Evolutionary conservation across 1,140 invertebrate genomes (phyloP).

Genomic region (Choristoneura fumiferana): DNA sequence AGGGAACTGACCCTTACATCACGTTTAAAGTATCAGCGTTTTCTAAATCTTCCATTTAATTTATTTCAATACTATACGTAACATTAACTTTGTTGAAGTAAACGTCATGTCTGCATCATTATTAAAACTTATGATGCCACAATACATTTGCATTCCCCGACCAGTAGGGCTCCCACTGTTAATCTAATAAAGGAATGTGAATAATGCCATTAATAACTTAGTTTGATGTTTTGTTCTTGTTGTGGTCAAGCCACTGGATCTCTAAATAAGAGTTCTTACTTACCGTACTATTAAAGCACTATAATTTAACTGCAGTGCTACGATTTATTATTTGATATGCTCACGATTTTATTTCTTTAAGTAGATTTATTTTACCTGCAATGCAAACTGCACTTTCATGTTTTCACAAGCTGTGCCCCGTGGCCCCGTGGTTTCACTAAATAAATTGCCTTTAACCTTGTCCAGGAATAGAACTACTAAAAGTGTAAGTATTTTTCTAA

Average conservation of each 20-base stretch:
- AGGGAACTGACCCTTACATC: too few relatives aligned
- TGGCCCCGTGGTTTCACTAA: too few relatives aligned
- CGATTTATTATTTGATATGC: slow-evolving; percentile 4
- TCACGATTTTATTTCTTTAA: background rate
- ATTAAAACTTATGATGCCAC: slow-evolving; percentile 18
- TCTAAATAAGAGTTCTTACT: slow-evolving; percentile 14
- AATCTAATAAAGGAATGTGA: slow-evolving; percentile 75
- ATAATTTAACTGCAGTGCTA: background rate
- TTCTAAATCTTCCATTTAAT: too few relatives aligned
- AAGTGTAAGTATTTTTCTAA: too few relatives aligned
- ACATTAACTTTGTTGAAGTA: slow-evolving; percentile 14
- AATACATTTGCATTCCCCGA: slow-evolving; percentile 41
- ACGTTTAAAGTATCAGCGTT: too few relatives aligned
- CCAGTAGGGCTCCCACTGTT: slow-evolving; percentile 59
- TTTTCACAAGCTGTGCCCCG: too few relatives aligned
- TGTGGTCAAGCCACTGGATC: background rate
- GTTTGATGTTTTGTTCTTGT: slow-evolving; percentile 6
- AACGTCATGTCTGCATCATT: slow-evolving; percentile 14
- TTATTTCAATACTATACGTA: background rate
- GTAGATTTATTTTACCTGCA: too few relatives aligned
- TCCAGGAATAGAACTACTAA: too few relatives aligned
- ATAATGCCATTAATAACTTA: slow-evolving; percentile 33
- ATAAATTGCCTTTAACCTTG: too few relatives aligned
- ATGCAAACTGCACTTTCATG: too few relatives aligned
- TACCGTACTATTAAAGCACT: slow-evolving; percentile 14